These are phyloP conservation scores for Ellobius talpinus DNA, from an alignment of 2,113 vertebrate genomes.

Conservation along the genomic window DNA sequence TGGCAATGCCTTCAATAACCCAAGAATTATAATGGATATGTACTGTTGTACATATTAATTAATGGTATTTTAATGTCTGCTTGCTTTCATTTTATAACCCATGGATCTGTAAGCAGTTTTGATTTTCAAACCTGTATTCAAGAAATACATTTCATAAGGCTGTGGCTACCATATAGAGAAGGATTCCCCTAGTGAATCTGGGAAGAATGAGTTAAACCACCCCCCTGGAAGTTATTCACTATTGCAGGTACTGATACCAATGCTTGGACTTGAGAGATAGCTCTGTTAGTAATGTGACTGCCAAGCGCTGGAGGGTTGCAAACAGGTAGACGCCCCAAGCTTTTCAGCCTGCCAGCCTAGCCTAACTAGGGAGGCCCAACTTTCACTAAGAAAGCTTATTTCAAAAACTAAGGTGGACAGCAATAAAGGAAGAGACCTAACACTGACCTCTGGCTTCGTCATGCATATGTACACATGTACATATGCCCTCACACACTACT, in stretches of 20 bases:
- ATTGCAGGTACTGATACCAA: not conserved
- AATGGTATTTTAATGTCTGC: not conserved
- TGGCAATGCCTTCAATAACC: not conserved
- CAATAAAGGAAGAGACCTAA: not conserved
- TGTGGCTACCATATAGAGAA: not conserved
- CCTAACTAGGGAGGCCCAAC: not conserved
- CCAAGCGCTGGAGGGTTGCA: rapidly evolving
- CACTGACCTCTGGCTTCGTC: not conserved
- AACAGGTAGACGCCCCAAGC: not conserved
- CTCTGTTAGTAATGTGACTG: not conserved
- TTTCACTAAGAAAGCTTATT: not conserved
- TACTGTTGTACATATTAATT: not conserved
- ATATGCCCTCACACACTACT: not conserved
- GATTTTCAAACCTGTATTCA: not conserved
- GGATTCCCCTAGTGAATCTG: not conserved
- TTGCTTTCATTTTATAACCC: not conserved
- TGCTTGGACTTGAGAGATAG: not conserved
- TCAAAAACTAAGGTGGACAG: not conserved
- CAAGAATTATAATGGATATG: not conserved
- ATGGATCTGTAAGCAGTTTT: not conserved
- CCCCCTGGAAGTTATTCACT: not conserved
- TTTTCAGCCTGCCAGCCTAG: not conserved
- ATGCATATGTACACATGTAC: not conserved
- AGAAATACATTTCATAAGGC: not conserved
- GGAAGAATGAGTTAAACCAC: not conserved